phyloP scores from a whole-genome alignment of 2,888 invertebrate species.

The Drosophila mimetica region DNA sequence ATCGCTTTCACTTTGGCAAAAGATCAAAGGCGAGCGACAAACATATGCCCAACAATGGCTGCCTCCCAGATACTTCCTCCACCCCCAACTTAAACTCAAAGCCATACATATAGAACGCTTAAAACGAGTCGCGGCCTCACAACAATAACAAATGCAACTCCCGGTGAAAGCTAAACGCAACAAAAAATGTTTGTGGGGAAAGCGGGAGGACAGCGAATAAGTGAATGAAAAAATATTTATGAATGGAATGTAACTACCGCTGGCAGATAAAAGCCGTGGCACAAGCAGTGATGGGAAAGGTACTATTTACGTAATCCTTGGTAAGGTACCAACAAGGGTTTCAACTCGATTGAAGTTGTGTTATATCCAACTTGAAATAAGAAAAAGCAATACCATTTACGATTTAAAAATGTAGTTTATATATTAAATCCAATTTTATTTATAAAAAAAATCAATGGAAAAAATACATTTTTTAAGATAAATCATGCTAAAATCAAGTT shows the following conservation, averaged over 20 bases:
- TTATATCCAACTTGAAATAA: no score
- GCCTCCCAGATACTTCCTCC: constrained; percentile 50
- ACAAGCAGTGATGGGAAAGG: constrained; percentile 17
- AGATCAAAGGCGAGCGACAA: constrained; percentile 69
- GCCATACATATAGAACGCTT: constrained; percentile 51
- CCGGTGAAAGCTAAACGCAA: constrained; percentile 53
- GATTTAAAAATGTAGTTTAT: no score
- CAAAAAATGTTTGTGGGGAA: constrained; percentile 29
- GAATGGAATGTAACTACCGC: constrained; percentile 77
- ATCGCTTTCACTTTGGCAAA: constrained; percentile 76
- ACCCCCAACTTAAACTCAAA: constrained; percentile 29
- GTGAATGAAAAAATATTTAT: constrained; percentile 77
- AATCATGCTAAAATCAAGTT: no score
- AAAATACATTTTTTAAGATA: no score
- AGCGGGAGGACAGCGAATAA: constrained; percentile 41
- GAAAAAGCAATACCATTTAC: no score
- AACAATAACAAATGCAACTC: constrained; percentile 70
- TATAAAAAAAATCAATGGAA: no score
- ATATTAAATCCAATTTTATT: no score
- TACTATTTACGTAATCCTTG: not conserved
- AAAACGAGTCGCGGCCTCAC: constrained; percentile 51
- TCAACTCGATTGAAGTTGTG: no score
- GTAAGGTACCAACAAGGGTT: not conserved
- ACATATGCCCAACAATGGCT: constrained; percentile 74
- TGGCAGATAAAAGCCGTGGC: constrained; percentile 71